phyloP scores from a whole-genome alignment of 2,113 vertebrate genomes.

The Corythornis madagascariensis region DNA sequence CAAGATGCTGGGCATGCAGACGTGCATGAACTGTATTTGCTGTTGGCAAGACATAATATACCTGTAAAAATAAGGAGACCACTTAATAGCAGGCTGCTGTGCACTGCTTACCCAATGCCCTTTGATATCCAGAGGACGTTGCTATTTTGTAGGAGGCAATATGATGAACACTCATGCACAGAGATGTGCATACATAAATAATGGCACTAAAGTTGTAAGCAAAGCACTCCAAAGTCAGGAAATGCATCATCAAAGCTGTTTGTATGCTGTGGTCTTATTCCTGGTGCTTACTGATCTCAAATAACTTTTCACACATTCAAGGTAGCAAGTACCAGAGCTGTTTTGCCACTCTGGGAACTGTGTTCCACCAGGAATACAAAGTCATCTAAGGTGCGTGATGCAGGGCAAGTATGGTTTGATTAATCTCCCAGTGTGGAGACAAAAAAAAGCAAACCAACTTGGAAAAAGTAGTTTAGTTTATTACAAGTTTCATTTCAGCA shows the following conservation, averaged over 20 bases:
- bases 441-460: not conserved
- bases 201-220: not conserved
- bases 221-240: not conserved
- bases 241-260: not conserved
- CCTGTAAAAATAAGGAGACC: constrained; percentile 16
- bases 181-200: not conserved
- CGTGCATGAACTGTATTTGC: constrained; percentile 62
- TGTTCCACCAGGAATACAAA: not conserved
- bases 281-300: not conserved
- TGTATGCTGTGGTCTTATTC: not conserved
- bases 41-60: constrained; percentile 58
- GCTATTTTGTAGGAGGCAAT: not conserved
- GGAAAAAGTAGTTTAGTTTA: not conserved
- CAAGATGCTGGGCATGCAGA: constrained; percentile 72
- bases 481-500: not conserved
- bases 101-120: not conserved
- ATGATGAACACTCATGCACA: not conserved
- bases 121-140: not conserved
- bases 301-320: not conserved
- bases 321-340: not conserved
- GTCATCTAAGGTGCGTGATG: not conserved
- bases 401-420: not conserved
- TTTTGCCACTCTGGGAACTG: not conserved
- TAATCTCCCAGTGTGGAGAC: not conserved
- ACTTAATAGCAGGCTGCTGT: not conserved